Conservation (phyloP, 2,113 vertebrate species). For the Indicator indicator region DNA sequence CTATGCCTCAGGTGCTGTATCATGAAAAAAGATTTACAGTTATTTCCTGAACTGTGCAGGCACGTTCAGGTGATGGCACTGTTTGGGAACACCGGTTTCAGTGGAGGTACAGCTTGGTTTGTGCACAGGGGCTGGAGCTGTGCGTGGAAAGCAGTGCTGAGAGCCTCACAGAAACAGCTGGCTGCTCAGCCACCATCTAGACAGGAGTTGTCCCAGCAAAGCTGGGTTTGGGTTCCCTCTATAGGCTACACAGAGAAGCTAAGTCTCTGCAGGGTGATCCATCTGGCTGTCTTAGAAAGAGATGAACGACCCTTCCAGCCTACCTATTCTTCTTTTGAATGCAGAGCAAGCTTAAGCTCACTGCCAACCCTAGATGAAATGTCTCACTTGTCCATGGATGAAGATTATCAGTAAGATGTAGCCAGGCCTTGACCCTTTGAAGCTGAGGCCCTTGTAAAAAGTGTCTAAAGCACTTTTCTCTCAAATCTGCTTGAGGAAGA, state of each 20-base stretch:
- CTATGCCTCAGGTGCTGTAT: not conserved
- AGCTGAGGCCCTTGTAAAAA: not conserved
- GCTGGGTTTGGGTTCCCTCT: not conserved
- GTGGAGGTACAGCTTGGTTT: not conserved
- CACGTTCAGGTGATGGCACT: not conserved
- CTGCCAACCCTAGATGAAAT: not conserved
- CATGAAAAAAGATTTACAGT: not conserved
- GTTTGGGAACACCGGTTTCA: not conserved
- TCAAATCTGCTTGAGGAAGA: not conserved
- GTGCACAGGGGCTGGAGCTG: not conserved
- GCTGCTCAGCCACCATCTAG: not conserved
- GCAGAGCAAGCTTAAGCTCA: not conserved
- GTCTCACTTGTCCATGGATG: not conserved
- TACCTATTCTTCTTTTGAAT: not conserved
- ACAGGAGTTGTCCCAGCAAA: not conserved
- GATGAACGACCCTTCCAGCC: not conserved
- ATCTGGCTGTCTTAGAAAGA: not conserved
- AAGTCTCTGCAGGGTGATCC: not conserved
- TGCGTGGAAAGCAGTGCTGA: not conserved
- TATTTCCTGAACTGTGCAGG: not conserved
- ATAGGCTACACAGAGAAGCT: not conserved
- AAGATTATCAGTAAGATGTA: not conserved
- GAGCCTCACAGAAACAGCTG: not conserved
- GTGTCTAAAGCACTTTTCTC: not conserved
- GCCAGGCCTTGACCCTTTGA: not conserved